Evolutionary conservation across 1,140 invertebrate genomes (phyloP), one percentile per base, ranked within the genome.

Genomic region (Megathymus violae): DNA sequence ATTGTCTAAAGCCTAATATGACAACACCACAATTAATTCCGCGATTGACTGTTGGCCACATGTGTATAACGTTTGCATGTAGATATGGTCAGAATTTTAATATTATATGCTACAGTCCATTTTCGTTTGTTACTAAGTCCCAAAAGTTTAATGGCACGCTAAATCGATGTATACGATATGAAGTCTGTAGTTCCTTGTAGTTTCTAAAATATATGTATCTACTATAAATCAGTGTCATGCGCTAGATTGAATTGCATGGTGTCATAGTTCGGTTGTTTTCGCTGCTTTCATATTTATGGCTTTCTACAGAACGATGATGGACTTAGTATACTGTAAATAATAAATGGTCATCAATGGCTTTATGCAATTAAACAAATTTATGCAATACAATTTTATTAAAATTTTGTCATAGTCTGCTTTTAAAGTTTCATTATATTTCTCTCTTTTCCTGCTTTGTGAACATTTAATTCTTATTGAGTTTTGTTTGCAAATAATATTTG

Each of bases 1-100:
- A 34, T 40, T n/a, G 52, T 44, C 51, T 25, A 41, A 36, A 54
- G 43, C 31, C 41, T 60, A 60, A 60, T 60, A 47, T 60, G 43
- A 47, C 56, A 47, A 40, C 22, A 60, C 56, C 56, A 43, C 56
- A 60, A 48, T 40, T 31, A 48, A 60, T 60, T 60, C 58, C 46
- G 58, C 58, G 58, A 44, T 60, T 60, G 7, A 60, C 58, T 34
- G 34, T 48, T 11, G 44, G 22, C 40, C 19, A 60, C 43, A 38
- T 44, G 17, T 16, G 15, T 48, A 38, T 27, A 54, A 38, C 13
- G n/a, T n/a, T n/a, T n/a, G n/a, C n/a, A n/a, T n/a, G n/a, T n/a
- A n/a, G n/a, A n/a, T n/a, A n/a, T n/a, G n/a, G n/a, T n/a, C 16
- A 9, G 13, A 40, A 19, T 34, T 41, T 25, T 40, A 6, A 1